A percentile compares a stretch with the other conserved stretches of the same genome.
phyloP scores from a whole-genome alignment of 2,797 vertebrate genomes.

The Otolemur crassicaudatus region DNA sequence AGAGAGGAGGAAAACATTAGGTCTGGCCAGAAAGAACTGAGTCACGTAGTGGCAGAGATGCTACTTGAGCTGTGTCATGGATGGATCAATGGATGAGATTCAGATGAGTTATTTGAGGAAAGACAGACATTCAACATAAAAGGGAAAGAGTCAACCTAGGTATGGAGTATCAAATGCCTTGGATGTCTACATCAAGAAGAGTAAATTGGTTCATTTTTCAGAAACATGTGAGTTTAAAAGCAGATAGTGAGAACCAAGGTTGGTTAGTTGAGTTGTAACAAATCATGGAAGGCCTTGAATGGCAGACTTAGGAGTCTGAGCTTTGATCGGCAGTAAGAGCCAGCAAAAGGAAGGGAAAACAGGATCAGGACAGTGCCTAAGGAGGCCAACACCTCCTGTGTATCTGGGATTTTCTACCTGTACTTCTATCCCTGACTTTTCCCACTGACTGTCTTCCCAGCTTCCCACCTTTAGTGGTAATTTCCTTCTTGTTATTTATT shows the following conservation, averaged over 20 bases:
- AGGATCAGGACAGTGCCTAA: neutral
- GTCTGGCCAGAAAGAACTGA: neutral
- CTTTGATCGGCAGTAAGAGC: neutral
- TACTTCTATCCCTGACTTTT: neutral
- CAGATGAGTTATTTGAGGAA: neutral
- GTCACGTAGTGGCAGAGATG: neutral
- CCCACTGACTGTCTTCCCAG: neutral
- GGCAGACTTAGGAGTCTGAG: too few species aligned
- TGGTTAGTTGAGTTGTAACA: neutral
- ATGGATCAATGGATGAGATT: neutral
- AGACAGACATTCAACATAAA: neutral
- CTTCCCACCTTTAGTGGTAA: neutral
- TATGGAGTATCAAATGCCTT: neutral
- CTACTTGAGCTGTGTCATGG: neutral
- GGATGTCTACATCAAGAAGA: neutral
- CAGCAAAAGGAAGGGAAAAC: neutral
- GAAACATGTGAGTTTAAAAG: neutral
- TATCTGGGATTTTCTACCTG: neutral
- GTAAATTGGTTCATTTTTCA: neutral
- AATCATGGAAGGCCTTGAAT: neutral
- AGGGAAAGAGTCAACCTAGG: neutral
- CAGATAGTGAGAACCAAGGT: neutral
- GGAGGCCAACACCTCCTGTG: too few species aligned
- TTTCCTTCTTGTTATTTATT: neutral
- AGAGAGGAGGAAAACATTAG: neutral